Evolutionary conservation across 1,140 invertebrate genomes (phyloP), one percentile per base, ranked within the genome.

Genomic region (Zaprionus gabonicus): DNA sequence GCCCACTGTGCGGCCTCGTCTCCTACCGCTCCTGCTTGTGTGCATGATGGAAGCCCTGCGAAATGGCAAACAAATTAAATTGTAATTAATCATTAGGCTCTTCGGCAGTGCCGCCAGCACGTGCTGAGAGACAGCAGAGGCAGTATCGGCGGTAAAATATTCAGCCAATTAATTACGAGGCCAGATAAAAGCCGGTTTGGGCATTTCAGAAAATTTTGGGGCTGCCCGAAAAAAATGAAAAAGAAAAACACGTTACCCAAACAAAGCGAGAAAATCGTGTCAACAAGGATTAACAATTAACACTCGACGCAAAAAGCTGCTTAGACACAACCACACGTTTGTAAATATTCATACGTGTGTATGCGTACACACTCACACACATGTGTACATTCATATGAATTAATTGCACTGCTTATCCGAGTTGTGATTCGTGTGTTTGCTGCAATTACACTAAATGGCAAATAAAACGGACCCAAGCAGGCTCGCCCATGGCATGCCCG

Each of bases 21-120:
- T 7, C 2, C 7, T 12, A 12, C 46, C 10, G 46, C 20, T n/a
- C 13, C 15, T 46, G 46, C 46, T 6, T 5, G 5, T 46, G 10
- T 23, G 17, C n/a, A 44, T 44, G 46, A 49, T 49, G 46, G 23
- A 67, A 67, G 63, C 64, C 60, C 53, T 62, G 44, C 41, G 56
- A 76, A 90, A 90, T 88, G 78, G 69, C 75, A 84, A 81, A 90
- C 81, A 90, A 90, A 90, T 88, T 90, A 88, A 90, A 88, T 88
- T 88, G 84, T 84, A 88, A 88, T 88, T 88, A 88, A 90, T 88
- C 85, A 88, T 88, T 81, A 75, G 78, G 78, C 80, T 67, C 66
- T 77, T 51, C 27, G 57, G 53, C 36, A 71, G 25, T 6, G 34
- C 28, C 34, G 53, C 36, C 73, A 72, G 65, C 77, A 87, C 83